Conservation (phyloP, 2,888 invertebrate genomes). For the Proisotoma minuta region DNA sequence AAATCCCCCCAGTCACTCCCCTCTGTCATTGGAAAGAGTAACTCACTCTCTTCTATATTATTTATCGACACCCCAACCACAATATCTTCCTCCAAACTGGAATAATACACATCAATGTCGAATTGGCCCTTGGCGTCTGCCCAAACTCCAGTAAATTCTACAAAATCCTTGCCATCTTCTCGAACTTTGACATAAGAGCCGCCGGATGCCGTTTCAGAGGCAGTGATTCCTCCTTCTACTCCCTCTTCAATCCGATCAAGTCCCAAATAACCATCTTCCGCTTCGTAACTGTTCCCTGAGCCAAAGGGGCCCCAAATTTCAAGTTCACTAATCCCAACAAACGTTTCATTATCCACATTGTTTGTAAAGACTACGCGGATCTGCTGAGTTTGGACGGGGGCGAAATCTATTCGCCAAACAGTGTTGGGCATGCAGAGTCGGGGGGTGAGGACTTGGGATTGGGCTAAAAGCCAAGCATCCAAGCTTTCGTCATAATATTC, state of each 20-base stretch:
- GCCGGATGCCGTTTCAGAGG: slow-evolving; percentile 26
- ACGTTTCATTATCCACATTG: slow-evolving; percentile 33
- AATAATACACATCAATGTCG: slow-evolving; percentile 32
- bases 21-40: slow-evolving; percentile 23
- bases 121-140: slow-evolving; percentile 30
- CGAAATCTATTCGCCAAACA: slow-evolving; percentile 33
- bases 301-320: slow-evolving; percentile 45
- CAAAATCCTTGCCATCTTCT: slow-evolving; percentile 12
- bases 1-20: slow-evolving; percentile 29
- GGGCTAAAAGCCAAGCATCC: slow-evolving; percentile 21
- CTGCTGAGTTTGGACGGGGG: slow-evolving; percentile 30
- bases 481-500: slow-evolving; percentile 21
- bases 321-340: slow-evolving; percentile 40
- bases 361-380: slow-evolving; percentile 33
- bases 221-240: slow-evolving; percentile 18
- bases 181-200: slow-evolving; percentile 35
- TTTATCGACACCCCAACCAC: slow-evolving; percentile 28
- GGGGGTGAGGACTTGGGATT: slow-evolving; percentile 24
- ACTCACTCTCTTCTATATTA: slow-evolving; percentile 13
- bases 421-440: slow-evolving; percentile 36
- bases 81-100: slow-evolving; percentile 20
- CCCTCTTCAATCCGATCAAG: too few relatives aligned
- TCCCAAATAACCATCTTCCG: slow-evolving; percentile 43
- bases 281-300: slow-evolving; percentile 29
- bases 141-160: slow-evolving; percentile 45